Percentiles rank a stretch among this genome's conserved stretches.
These are phyloP conservation scores for Sminthurides aquaticus DNA, from an alignment of 2,888 invertebrate genomes.

Conservation along the genomic window DNA sequence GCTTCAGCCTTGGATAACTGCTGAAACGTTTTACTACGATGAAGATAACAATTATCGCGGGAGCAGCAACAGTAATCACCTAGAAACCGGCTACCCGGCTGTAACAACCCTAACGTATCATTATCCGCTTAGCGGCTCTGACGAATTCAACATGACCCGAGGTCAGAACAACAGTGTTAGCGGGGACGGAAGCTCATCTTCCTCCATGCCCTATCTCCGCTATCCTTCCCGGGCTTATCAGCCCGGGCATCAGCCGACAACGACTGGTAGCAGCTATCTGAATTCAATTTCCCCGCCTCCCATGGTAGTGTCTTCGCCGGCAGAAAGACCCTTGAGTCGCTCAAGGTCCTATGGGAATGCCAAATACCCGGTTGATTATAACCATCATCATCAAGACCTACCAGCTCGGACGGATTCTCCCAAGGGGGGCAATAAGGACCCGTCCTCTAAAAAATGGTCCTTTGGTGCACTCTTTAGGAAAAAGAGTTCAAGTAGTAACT, in stretches of 20 bases:
- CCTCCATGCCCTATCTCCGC: neutral
- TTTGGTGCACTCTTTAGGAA: conserved; percentile 64
- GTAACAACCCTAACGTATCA: neutral
- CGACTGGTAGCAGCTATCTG: neutral
- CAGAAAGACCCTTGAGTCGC: conserved; percentile 4
- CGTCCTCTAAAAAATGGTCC: conserved; percentile 56
- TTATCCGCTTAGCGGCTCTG: neutral
- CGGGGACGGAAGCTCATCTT: neutral
- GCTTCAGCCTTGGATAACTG: neutral
- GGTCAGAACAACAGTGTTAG: neutral
- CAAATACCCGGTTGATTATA: conserved; percentile 26
- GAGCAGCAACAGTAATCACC: neutral
- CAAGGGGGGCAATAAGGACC: neutral
- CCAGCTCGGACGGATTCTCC: conserved; percentile 10
- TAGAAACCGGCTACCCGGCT: neutral
- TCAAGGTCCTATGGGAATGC: conserved; percentile 15
- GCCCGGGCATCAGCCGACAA: too few relatives aligned
- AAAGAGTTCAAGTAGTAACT: conserved; percentile 2
- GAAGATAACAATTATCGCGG: neutral
- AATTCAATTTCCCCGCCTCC: neutral
- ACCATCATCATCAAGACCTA: too few relatives aligned
- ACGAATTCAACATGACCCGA: neutral
- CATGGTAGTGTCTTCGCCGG: neutral
- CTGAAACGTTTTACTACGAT: neutral
- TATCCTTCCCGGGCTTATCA: neutral